Evolutionary conservation across 2,113 vertebrate genomes (phyloP), one percentile per base, ranked within the genome.

Genomic region (Oostethus manadensis): DNA sequence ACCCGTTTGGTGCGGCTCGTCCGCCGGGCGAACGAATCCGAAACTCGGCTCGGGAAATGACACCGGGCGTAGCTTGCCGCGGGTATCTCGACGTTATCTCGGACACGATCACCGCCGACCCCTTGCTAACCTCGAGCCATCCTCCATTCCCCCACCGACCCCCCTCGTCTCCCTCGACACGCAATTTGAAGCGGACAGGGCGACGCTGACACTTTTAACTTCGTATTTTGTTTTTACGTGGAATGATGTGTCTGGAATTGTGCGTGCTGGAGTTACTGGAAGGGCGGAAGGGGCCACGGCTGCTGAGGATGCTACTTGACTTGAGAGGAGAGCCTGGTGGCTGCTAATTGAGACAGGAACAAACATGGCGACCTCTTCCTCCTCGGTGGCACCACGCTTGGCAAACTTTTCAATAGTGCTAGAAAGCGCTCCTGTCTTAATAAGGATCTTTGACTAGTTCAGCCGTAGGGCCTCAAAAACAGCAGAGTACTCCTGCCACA

Each of bases 21-120:
- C 13, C 6, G 38, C 11, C 38, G 38, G 38, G 13, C 11, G 0
- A 57, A 60, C 13, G 16, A 56, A 65, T 66, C 66, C 18, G 50
- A 68, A 80, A 78, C 51, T 82, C 10, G 14, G 53, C 53, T 33
- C 1, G 3, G 53, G 18, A 7, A 23, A 42, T 21, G 18, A 23
- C 23, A 21, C 21, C 42, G 35, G 53, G 53, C n/a, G 35, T 55
- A 42, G 38, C 38, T 14, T 33, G 7, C 4, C 8, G 29, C 7
- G 5, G 29, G 1, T 33, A 6, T 33, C 3, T 14, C 6, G 62
- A 44, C 33, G 51, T 80, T 70, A 53, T 71, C 57, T 33, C 14
- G 70, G 71, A 48, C 69, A 67, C 62, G 64, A 71, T 64, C 62
- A 38, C 49, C 46, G 70, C 57, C 84, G 78, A 83, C 83, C 80